Conservation (phyloP, 2,113 vertebrate species). For the Pterophyllum scalare region DNA sequence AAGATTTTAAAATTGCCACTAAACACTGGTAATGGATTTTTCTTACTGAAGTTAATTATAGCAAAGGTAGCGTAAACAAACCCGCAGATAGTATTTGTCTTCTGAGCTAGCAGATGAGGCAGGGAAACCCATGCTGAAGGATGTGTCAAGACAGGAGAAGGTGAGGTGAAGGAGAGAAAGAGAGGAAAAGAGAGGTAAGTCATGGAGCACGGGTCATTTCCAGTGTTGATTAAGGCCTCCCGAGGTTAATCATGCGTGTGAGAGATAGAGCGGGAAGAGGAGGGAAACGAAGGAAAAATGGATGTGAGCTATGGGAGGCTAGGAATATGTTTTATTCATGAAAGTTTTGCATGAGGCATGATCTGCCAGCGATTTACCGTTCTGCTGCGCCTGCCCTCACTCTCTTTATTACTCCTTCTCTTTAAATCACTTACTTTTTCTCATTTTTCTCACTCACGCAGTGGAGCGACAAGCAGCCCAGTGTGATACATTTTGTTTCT, state of each 20-base stretch:
- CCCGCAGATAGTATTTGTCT: constrained; percentile 10
- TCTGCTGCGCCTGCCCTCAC: constrained; percentile 58
- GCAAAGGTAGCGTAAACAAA: constrained; percentile 45
- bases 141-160: constrained; percentile 23
- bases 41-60: constrained; percentile 24
- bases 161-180: constrained; percentile 54
- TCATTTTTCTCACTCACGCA: constrained; percentile 58
- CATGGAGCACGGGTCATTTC: constrained; percentile 80
- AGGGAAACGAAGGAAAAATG: constrained; percentile 68
- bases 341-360: constrained; percentile 80
- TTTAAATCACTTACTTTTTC: constrained; percentile 75
- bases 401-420: constrained; percentile 68
- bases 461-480: constrained; percentile 30
- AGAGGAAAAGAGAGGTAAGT: constrained; percentile 51
- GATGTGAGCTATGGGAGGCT: constrained; percentile 68
- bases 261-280: constrained; percentile 73
- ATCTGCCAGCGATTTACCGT: constrained; percentile 76
- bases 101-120: constrained; percentile 20
- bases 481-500: constrained; percentile 51
- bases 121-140: constrained; percentile 16
- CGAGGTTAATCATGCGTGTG: constrained; percentile 79
- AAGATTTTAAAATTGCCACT: not conserved
- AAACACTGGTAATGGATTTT: not conserved
- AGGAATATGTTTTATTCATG: constrained; percentile 84
- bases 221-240: constrained; percentile 81